Conservation (phyloP, 1,140 invertebrate species). For the Drosophila tropicalis region DNA sequence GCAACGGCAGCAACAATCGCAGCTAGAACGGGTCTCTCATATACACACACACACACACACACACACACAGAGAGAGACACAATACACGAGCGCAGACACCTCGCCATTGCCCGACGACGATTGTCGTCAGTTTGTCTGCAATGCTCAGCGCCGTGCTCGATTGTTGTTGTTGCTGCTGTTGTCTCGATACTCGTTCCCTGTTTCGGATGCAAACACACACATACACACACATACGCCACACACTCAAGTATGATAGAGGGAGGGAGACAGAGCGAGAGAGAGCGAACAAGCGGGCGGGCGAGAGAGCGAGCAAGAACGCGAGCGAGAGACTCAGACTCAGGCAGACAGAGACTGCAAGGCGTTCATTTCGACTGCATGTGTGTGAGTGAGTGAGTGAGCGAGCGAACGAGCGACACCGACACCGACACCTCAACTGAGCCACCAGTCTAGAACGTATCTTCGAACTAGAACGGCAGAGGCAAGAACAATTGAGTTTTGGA, state of each 20-base stretch:
- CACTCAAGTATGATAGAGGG: background rate
- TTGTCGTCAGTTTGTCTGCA: constrained; percentile 79
- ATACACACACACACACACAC: constrained; percentile 21
- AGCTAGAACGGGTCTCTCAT: constrained; percentile 48
- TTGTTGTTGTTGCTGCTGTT: constrained; percentile 31
- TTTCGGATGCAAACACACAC: constrained; percentile 31
- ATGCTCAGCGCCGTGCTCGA: constrained; percentile 63
- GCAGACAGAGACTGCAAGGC: constrained; percentile 33
- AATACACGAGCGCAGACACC: constrained; percentile 59
- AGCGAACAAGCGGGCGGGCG: background rate
- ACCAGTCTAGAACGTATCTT: constrained; percentile 79
- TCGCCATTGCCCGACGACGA: constrained; percentile 58
- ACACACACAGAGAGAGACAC: constrained; percentile 20
- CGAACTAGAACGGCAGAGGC: constrained; percentile 75
- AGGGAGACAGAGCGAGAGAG: background rate
- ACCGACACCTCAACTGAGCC: constrained; percentile 39
- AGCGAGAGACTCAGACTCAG: background rate
- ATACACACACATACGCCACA: constrained; percentile 21
- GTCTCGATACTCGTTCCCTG: constrained; percentile 32
- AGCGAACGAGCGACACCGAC: constrained; percentile 30
- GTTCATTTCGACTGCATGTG: constrained; percentile 29
- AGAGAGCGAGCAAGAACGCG: constrained; percentile 12
- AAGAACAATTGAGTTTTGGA: constrained; percentile 83
- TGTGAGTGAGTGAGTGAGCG: constrained; percentile 39
- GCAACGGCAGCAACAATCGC: constrained; percentile 29